phyloP scores from a whole-genome alignment of 2,113 vertebrate genomes.

The Meriones unguiculatus region DNA sequence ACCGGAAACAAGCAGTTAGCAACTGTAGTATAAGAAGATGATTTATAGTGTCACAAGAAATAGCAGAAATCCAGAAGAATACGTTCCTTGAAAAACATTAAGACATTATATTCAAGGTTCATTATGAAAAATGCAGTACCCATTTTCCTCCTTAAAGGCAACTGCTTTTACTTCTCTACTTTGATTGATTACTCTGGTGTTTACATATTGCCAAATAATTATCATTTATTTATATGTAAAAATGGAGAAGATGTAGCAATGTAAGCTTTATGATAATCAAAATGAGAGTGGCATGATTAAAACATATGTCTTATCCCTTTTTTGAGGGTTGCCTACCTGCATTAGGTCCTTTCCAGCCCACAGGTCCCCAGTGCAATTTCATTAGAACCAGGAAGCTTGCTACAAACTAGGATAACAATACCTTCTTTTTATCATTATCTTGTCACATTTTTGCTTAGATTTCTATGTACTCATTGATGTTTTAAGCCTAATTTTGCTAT shows the following conservation, averaged over 20 bases:
- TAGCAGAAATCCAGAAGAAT: conserved; percentile 17
- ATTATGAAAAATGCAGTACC: not conserved
- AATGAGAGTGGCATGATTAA: not conserved
- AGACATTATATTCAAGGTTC: not conserved
- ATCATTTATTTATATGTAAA: conserved; percentile 21
- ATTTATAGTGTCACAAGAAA: not conserved
- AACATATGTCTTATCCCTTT: not conserved
- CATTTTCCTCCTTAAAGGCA: not conserved
- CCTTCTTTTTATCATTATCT: not conserved
- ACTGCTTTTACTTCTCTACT: conserved; percentile 23
- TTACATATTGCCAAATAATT: conserved; percentile 43
- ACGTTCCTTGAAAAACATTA: not conserved
- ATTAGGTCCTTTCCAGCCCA: no score
- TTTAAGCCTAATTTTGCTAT: not conserved
- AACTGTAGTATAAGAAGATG: not conserved
- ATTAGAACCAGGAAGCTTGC: not conserved
- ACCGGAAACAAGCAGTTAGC: not conserved
- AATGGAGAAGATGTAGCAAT: conserved; percentile 21
- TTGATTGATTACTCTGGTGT: not conserved
- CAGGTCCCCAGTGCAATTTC: not conserved
- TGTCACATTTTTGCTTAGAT: not conserved
- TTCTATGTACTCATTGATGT: not conserved
- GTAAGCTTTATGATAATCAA: not conserved
- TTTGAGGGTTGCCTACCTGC: not conserved
- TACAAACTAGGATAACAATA: not conserved